Base-by-base conservation (phyloP, 1,140 invertebrate genomes). In the Zaprionus taronus region DNA sequence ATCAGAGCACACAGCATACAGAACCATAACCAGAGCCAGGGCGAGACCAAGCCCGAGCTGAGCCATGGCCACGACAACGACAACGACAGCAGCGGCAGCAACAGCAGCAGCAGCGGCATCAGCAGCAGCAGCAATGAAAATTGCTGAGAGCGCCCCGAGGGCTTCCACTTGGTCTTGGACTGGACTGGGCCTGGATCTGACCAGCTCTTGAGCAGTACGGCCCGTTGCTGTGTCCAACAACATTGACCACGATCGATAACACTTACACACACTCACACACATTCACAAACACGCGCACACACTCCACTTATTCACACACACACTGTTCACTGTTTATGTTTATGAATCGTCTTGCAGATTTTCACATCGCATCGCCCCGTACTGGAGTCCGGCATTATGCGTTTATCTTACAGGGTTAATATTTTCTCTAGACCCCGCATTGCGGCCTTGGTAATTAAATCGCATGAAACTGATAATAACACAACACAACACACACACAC, bases 131-230 rank as follows among this genome's bases (percentile, higher is more conserved):
- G 78, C 74, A 90, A 80, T 90, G 80, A 87, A 87, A 91, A 91
- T 91, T 91, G 87, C 83, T 91, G 87, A 91, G 87, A 91, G 87
- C 81, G 83, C 87, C 87, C 87, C 81, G 81, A 91, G 87, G 87
- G 87, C 87, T 86, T 83, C 70, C 77, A 69, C 83, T 75, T 85
- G 80, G 81, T 72, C 79, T 83, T 73, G 41, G 41, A 47, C 41
- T 47, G 72, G 68, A 61, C 77, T 85, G 83, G 74, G 83, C 78
- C 76, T 73, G 82, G 83, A 74, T 75, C 28, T 55, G 74, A 62
- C 34, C 69, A 77, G 61, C 57, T 55, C 57, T 71, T 36, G 15
- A 70, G 41, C n/a, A 47, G 67, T 75, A 51, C 72, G 72, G 83
- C 72, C 65, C 69, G 53, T 79, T 83, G 80, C 60, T 56, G 77